Evolutionary conservation across 2,888 invertebrate genomes (phyloP).

Genomic region (Arrhopalites spinosus): DNA sequence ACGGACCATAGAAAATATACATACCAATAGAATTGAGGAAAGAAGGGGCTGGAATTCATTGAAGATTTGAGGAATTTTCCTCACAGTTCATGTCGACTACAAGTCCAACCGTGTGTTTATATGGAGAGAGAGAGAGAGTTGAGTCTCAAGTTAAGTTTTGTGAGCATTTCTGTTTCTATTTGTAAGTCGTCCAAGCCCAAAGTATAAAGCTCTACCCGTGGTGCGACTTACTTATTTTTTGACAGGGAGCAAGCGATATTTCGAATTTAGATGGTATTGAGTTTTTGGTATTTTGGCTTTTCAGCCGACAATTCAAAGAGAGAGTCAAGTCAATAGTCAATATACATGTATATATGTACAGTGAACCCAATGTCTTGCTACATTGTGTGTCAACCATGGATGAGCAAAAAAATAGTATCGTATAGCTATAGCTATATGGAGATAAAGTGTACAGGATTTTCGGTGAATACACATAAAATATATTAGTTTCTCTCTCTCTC

Average conservation of each 20-base stretch:
- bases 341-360: no score
- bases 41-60: neutral
- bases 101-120: no score
- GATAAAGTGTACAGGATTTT: slow-evolving; percentile 7
- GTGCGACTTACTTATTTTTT: slow-evolving; percentile 11
- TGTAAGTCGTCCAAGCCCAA: neutral
- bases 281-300: neutral
- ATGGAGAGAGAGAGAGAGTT: no score
- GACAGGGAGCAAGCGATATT: slow-evolving; percentile 12
- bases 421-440: neutral
- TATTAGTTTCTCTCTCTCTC: slow-evolving; percentile 11
- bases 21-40: neutral
- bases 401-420: neutral
- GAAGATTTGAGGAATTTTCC: slow-evolving; percentile 10
- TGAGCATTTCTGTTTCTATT: neutral
- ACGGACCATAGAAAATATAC: neutral
- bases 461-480: slow-evolving; percentile 21
- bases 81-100: neutral
- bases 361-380: no score
- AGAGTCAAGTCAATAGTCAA: neutral
- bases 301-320: neutral
- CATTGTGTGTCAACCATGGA: no score
- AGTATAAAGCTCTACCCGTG: neutral
- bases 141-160: neutral
- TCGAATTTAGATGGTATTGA: neutral